These are phyloP conservation scores for Orientallactaga sibirica DNA, from an alignment of 2,797 vertebrate genomes.

Conservation along the genomic window DNA sequence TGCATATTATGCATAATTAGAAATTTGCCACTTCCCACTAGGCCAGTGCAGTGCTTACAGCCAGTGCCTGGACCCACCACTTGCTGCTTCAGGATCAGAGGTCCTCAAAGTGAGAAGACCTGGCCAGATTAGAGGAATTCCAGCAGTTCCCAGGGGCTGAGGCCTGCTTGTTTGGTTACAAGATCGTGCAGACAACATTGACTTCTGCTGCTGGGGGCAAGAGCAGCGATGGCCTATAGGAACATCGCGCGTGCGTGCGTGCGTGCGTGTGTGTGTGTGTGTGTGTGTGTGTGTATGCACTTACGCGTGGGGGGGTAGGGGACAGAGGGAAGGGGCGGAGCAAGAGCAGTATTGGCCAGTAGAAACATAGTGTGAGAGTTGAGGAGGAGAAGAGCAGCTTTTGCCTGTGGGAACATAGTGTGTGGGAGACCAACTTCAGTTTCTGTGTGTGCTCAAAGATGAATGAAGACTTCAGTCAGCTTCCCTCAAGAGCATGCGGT, in stretches of 20 bases:
- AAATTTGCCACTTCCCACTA: not conserved
- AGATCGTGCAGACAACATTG: not conserved
- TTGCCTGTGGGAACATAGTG: not conserved
- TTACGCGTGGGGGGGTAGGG: accelerated
- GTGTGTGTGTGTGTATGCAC: too few species aligned
- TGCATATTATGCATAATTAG: too few species aligned
- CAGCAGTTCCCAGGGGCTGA: not conserved
- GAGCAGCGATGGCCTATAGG: not conserved
- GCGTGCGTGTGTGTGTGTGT: not conserved
- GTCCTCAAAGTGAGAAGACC: not conserved
- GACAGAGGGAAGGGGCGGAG: not conserved
- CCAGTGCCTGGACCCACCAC: not conserved
- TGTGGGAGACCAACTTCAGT: not conserved
- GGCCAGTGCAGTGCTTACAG: not conserved
- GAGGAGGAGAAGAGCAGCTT: too few species aligned
- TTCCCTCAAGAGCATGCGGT: not conserved
- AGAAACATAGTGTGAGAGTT: not conserved
- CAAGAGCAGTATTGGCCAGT: not conserved
- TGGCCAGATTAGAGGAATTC: not conserved
- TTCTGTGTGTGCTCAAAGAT: slow-evolving; percentile 38
- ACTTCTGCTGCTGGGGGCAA: not conserved
- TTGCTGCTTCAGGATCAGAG: not conserved
- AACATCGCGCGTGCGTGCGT: not conserved
- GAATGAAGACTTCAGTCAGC: not conserved
- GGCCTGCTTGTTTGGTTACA: too few species aligned